A percentile compares a stretch with the other conserved stretches of the same genome.
These are phyloP conservation scores for Tichodroma muraria DNA, from an alignment of 2,113 vertebrate species.

Conservation along the genomic window DNA sequence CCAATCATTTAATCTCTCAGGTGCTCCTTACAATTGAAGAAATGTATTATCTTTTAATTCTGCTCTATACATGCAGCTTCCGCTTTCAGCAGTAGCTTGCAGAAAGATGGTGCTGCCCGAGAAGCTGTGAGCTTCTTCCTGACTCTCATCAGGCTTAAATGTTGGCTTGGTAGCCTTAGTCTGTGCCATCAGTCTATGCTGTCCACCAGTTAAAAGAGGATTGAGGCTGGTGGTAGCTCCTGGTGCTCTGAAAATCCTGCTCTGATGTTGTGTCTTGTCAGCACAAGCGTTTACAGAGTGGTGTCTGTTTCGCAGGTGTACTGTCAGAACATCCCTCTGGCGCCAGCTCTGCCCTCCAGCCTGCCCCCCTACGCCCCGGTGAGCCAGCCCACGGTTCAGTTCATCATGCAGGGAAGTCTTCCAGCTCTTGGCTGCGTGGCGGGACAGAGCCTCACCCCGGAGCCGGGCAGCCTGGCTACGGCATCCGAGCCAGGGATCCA, in stretches of 20 bases:
- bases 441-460: slow-evolving; percentile 53
- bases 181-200: not conserved
- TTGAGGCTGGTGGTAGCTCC: not conserved
- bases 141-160: not conserved
- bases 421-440: slow-evolving; percentile 27
- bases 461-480: slow-evolving; percentile 4
- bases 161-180: not conserved
- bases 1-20: not conserved
- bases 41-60: not conserved
- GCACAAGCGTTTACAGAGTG: not conserved
- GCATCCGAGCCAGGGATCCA: slow-evolving; percentile 61
- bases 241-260: not conserved
- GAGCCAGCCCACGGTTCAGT: slow-evolving; percentile 69
- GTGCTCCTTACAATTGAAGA: not conserved
- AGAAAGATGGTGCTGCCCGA: not conserved
- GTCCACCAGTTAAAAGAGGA: not conserved
- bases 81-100: not conserved
- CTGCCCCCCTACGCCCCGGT: slow-evolving; percentile 42
- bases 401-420: slow-evolving; percentile 68
- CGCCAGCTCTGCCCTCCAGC: slow-evolving; percentile 41
- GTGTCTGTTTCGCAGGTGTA: slow-evolving; percentile 48
- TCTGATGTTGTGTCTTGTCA: not conserved
- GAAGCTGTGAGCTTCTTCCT: not conserved
- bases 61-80: not conserved
- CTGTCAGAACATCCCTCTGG: slow-evolving; percentile 52